Conservation (phyloP, 35 echinoderm and acorn worm species). For the Stichopus chloronotus region DNA sequence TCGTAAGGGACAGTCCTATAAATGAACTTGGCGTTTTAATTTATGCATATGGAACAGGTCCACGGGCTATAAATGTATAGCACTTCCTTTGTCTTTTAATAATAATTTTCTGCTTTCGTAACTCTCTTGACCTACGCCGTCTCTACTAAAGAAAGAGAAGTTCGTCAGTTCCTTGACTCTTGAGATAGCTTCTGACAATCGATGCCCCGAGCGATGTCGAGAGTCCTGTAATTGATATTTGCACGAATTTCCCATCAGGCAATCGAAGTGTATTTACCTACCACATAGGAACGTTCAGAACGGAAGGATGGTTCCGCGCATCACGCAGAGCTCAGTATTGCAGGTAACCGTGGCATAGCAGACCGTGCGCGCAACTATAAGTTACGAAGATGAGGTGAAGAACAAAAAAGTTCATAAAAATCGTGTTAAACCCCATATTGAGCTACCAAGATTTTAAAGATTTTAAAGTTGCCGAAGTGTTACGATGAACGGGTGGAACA, state of each 20-base stretch:
- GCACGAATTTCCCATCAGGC: neutral
- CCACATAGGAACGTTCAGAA: no score
- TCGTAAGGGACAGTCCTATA: neutral
- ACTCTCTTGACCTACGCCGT: slow-evolving; percentile 19
- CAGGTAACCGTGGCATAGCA: no score
- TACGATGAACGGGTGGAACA: no score
- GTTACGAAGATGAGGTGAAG: no score
- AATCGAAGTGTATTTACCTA: neutral
- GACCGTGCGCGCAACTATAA: no score
- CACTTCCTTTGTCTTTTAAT: neutral
- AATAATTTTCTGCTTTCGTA: slow-evolving; percentile 26
- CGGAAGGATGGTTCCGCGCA: no score
- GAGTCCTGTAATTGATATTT: slow-evolving; percentile 35
- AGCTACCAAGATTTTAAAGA: no score
- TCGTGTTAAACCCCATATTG: no score
- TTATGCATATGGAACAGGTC: slow-evolving; percentile 50
- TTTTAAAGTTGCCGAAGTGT: no score
- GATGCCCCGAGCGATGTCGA: neutral
- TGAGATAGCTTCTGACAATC: neutral
- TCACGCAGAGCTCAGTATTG: no score
- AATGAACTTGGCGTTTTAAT: slow-evolving; percentile 7
- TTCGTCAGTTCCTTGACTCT: slow-evolving; percentile 10
- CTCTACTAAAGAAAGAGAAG: neutral
- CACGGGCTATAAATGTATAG: neutral
- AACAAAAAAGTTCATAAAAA: no score